These are phyloP conservation scores for Metalampra italica DNA, from an alignment of 2,888 invertebrate genomes.

Conservation along the genomic window DNA sequence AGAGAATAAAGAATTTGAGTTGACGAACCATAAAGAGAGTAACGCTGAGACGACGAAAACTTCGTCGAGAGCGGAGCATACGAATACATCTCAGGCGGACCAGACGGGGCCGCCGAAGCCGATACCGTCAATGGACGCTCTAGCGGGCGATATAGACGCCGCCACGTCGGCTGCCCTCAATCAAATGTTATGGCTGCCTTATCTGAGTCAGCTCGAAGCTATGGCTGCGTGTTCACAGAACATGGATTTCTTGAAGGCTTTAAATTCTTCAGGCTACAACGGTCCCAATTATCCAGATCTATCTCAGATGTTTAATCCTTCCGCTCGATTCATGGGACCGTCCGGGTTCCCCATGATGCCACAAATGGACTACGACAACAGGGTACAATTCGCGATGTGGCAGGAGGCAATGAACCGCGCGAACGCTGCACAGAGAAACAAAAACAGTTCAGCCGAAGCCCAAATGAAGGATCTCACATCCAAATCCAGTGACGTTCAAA, in stretches of 20 bases:
- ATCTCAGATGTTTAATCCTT: conserved; percentile 69
- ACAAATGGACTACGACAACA: conserved; percentile 73
- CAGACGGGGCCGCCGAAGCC: conserved; percentile 47
- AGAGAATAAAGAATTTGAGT: conserved; percentile 61
- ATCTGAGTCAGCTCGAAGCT: conserved; percentile 80
- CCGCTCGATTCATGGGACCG: conserved; percentile 60
- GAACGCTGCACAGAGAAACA: conserved; percentile 55
- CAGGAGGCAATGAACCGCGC: conserved; percentile 82
- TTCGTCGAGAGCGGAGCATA: conserved; percentile 34
- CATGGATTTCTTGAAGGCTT: conserved; percentile 78
- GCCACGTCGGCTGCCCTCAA: conserved; percentile 84
- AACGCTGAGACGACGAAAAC: conserved; percentile 32
- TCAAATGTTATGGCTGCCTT: conserved; percentile 87
- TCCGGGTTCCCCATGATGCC: conserved; percentile 63
- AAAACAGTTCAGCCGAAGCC: conserved; percentile 40
- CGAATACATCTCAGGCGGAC: conserved; percentile 36
- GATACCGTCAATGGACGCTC: conserved; percentile 56
- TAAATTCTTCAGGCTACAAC: conserved; percentile 70
- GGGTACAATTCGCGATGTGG: conserved; percentile 82
- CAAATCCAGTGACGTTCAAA: conserved; percentile 60
- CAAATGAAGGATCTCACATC: conserved; percentile 55
- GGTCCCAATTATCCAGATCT: conserved; percentile 70
- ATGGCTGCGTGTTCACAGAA: conserved; percentile 78
- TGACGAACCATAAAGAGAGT: conserved; percentile 29
- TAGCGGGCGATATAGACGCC: conserved; percentile 83